Conservation (phyloP, 2,888 invertebrate species). For the Chironomus tentans region DNA sequence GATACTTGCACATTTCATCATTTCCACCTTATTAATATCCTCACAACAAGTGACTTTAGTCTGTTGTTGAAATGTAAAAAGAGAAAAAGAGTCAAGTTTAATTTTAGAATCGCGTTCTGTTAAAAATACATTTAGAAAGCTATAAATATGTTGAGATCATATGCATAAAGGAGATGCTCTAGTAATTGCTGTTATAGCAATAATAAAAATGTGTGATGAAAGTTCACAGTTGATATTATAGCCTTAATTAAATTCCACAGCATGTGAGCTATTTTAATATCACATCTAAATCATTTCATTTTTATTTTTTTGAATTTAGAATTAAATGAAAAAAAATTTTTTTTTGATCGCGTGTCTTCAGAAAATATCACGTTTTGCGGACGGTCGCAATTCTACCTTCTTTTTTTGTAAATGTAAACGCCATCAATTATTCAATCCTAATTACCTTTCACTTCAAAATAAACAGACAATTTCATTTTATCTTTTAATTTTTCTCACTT, state of each 20-base stretch:
- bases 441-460: not conserved
- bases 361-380: not conserved
- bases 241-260: no score
- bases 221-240: no score
- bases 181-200: no score
- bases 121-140: not conserved
- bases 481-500: not conserved
- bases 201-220: no score
- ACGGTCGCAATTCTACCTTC: not conserved
- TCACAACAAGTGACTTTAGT: not conserved
- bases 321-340: no score
- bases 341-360: not conserved
- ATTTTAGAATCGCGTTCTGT: not conserved
- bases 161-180: no score
- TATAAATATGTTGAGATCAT: not conserved
- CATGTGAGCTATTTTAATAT: not conserved
- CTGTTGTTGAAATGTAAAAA: not conserved
- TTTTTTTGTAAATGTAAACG: not conserved
- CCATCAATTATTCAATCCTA: not conserved
- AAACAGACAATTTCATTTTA: not conserved
- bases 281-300: not conserved
- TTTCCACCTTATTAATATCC: no score
- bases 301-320: no score
- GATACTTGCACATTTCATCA: not conserved
- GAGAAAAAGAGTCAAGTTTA: not conserved